Evolutionary conservation across 2,888 invertebrate species (phyloP).

Genomic region (Sinopyrophorus schimmeli): DNA sequence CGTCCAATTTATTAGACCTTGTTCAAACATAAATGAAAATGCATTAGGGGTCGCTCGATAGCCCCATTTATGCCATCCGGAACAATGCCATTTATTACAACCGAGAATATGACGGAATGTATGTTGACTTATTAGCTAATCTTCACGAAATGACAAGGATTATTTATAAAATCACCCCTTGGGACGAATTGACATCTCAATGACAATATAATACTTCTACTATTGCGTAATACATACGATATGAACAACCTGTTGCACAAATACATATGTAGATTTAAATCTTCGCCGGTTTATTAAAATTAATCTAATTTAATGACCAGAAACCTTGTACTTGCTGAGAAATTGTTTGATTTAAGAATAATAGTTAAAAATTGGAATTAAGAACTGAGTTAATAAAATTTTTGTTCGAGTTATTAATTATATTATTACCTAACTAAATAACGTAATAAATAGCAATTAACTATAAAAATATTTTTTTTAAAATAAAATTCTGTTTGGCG

Average conservation of each 20-base stretch:
- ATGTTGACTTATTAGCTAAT: slow-evolving; percentile 56
- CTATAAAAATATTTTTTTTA: too few species aligned
- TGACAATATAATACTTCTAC: slow-evolving; percentile 39
- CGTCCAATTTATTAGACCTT: slow-evolving; percentile 10
- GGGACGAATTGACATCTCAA: slow-evolving; percentile 36
- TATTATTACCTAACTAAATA: too few species aligned
- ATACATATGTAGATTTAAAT: slow-evolving; percentile 7
- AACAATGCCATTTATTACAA: slow-evolving; percentile 35
- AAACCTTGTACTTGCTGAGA: too few species aligned
- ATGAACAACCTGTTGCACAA: slow-evolving; percentile 40
- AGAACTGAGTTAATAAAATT: too few species aligned
- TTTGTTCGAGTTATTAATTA: too few species aligned
- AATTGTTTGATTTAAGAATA: too few species aligned
- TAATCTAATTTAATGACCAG: too few species aligned
- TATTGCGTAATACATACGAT: slow-evolving; percentile 36
- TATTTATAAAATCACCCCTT: slow-evolving; percentile 45
- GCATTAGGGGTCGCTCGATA: slow-evolving; percentile 18
- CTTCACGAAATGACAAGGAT: slow-evolving; percentile 52
- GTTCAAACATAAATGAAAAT: slow-evolving; percentile 12
- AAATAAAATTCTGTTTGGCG: too few species aligned
- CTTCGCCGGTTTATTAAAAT: too few species aligned
- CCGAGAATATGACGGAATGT: slow-evolving; percentile 46
- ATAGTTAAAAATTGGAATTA: too few species aligned
- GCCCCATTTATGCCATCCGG: slow-evolving; percentile 21
- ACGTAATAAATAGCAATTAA: too few species aligned